phyloP scores from a whole-genome alignment of 2,888 invertebrate species.

The Pecten maximus region DNA sequence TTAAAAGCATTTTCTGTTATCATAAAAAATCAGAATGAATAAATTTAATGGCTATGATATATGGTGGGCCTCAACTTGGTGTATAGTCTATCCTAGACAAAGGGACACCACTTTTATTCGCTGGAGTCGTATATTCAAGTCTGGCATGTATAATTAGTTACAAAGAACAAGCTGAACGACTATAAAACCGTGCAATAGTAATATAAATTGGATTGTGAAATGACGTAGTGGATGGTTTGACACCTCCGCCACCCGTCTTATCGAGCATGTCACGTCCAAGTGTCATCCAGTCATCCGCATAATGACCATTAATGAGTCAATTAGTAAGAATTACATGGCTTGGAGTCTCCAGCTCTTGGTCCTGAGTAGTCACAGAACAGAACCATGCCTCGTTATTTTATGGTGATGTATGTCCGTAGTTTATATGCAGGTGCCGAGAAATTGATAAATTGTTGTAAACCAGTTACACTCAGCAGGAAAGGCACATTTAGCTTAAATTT shows the following conservation, averaged over 20 bases:
- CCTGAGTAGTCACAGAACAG: background rate
- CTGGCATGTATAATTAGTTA: slow-evolving; percentile 3
- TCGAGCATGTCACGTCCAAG: background rate
- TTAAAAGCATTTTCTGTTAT: too few species aligned
- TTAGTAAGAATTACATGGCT: background rate
- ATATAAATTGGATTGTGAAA: slow-evolving; percentile 10
- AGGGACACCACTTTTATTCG: background rate
- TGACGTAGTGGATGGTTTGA: slow-evolving; percentile 13
- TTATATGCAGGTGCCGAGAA: slow-evolving; percentile 30
- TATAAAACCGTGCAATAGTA: slow-evolving; percentile 26
- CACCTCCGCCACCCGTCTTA: slow-evolving; percentile 26
- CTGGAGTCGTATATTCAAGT: background rate
- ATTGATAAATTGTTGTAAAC: slow-evolving; percentile 35
- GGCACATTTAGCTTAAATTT: slow-evolving; percentile 25
- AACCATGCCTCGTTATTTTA: slow-evolving; percentile 19
- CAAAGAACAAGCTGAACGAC: slow-evolving; percentile 20
- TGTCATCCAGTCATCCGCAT: slow-evolving; percentile 8
- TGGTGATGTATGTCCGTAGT: slow-evolving; percentile 15
- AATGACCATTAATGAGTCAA: slow-evolving; percentile 29
- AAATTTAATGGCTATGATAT: too few species aligned
- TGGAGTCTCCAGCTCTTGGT: background rate
- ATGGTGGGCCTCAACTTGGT: background rate
- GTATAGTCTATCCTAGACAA: background rate
- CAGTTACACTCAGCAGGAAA: slow-evolving; percentile 30
- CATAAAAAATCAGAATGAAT: too few species aligned